These are phyloP conservation scores for Euclidia mi DNA, from an alignment of 2,888 invertebrate species.

Conservation along the genomic window DNA sequence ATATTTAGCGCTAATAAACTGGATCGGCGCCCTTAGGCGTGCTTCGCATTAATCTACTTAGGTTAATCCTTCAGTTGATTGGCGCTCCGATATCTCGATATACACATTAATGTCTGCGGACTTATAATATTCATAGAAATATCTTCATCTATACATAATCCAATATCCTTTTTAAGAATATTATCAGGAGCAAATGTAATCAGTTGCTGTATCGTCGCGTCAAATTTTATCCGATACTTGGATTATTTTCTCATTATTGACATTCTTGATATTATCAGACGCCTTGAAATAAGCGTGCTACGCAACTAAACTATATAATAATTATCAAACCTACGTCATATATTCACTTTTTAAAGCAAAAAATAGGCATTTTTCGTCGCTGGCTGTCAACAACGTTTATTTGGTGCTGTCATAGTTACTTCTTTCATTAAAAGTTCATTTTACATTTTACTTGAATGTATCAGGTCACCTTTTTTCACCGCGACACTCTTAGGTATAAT, in stretches of 20 bases:
- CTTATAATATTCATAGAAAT: conserved; percentile 5
- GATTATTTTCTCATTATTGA: conserved; percentile 40
- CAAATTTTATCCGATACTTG: conserved; percentile 36
- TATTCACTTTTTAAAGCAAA: too few relatives aligned
- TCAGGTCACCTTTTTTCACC: too few relatives aligned
- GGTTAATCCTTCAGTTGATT: not conserved
- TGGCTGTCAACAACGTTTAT: too few relatives aligned
- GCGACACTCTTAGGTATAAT: too few relatives aligned
- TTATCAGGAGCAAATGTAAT: too few relatives aligned
- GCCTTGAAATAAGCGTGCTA: not conserved
- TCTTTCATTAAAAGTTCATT: too few relatives aligned
- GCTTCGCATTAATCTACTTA: not conserved
- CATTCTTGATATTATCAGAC: not conserved
- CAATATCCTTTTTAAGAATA: conserved; percentile 11
- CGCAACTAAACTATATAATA: not conserved
- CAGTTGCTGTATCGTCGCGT: conserved; percentile 32
- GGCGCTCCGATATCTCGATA: not conserved
- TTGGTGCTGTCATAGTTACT: too few relatives aligned
- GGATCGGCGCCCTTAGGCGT: not conserved
- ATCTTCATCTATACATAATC: conserved; percentile 5
- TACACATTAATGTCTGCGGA: not conserved
- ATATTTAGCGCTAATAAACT: not conserved
- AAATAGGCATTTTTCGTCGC: too few relatives aligned
- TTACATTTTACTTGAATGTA: too few relatives aligned
- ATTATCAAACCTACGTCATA: too few relatives aligned